A percentile compares a stretch with the other conserved stretches of the same genome.
Conservation (phyloP, 2,888 invertebrate species). For the Clostera curtula region DNA sequence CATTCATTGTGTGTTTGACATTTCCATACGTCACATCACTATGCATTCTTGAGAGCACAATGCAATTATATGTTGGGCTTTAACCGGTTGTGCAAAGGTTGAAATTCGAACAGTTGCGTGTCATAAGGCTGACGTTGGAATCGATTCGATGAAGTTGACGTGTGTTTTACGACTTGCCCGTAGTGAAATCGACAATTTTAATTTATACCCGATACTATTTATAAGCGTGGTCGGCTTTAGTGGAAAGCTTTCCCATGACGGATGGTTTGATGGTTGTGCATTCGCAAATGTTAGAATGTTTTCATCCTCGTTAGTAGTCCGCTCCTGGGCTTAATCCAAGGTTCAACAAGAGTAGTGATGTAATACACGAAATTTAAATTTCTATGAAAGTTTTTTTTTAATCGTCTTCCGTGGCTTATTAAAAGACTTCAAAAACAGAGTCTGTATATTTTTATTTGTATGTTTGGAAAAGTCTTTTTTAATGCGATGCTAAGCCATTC, state of each 20-base stretch:
- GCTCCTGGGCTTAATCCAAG: background rate
- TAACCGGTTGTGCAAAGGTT: background rate
- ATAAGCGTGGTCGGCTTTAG: slow-evolving; percentile 17
- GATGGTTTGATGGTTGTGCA: slow-evolving; percentile 5
- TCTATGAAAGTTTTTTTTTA: no score
- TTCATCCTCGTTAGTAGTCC: background rate
- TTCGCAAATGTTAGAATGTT: slow-evolving; percentile 8
- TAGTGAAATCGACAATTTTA: slow-evolving; percentile 24
- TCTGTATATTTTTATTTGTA: no score
- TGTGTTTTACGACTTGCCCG: slow-evolving; percentile 19
- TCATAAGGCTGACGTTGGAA: slow-evolving; percentile 29
- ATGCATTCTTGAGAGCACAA: slow-evolving; percentile 24
- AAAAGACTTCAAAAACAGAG: no score
- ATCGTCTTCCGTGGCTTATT: no score
- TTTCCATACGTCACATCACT: slow-evolving; percentile 35
- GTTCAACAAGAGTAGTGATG: background rate
- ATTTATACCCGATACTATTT: slow-evolving; percentile 21
- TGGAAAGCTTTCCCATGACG: slow-evolving; percentile 26
- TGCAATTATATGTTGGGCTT: slow-evolving; percentile 9
- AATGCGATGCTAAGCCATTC: no score
- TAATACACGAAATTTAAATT: background rate
- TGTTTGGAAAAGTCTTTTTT: no score
- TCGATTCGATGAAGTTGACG: slow-evolving; percentile 34
- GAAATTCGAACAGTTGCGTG: slow-evolving; percentile 8
- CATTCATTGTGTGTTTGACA: slow-evolving; percentile 33